Evolutionary conservation across 2,888 invertebrate species (phyloP).

Genomic region (Cheilosia grossa): DNA sequence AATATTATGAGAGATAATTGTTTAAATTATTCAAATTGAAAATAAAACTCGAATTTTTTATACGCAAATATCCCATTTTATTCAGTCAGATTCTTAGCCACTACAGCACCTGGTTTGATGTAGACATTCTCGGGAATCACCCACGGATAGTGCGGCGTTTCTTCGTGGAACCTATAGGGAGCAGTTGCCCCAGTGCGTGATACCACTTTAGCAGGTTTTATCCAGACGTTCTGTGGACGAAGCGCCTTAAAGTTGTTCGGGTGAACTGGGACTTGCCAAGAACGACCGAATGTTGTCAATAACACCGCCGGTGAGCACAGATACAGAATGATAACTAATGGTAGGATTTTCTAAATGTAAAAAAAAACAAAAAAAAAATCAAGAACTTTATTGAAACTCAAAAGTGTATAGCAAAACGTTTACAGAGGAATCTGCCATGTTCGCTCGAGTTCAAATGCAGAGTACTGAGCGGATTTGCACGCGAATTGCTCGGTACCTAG

Average conservation of each 20-base stretch:
- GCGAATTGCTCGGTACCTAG: neutral
- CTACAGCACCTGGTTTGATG: slow-evolving; percentile 79
- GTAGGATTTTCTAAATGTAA: slow-evolving; percentile 25
- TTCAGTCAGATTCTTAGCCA: slow-evolving; percentile 67
- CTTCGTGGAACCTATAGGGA: slow-evolving; percentile 22
- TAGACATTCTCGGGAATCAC: slow-evolving; percentile 78
- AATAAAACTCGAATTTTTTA: slow-evolving; percentile 44
- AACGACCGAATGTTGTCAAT: neutral
- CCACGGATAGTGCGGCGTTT: slow-evolving; percentile 35
- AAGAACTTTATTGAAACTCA: neutral
- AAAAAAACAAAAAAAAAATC: too few species aligned
- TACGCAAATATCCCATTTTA: slow-evolving; percentile 5
- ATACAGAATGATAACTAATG: neutral
- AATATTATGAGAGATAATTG: slow-evolving; percentile 23
- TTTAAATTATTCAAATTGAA: slow-evolving; percentile 29
- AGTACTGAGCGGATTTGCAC: slow-evolving; percentile 15
- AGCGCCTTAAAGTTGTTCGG: slow-evolving; percentile 52
- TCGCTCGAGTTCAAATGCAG: neutral
- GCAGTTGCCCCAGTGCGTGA: slow-evolving; percentile 13
- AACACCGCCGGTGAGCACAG: neutral
- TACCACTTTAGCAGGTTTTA: slow-evolving; percentile 58
- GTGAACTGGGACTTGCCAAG: neutral
- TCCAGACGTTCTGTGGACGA: slow-evolving; percentile 49
- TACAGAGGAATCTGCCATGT: slow-evolving; percentile 33
- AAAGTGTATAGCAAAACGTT: neutral